Evolutionary conservation across 2,888 invertebrate species (phyloP).

Genomic region (Quadroppia sp.): DNA sequence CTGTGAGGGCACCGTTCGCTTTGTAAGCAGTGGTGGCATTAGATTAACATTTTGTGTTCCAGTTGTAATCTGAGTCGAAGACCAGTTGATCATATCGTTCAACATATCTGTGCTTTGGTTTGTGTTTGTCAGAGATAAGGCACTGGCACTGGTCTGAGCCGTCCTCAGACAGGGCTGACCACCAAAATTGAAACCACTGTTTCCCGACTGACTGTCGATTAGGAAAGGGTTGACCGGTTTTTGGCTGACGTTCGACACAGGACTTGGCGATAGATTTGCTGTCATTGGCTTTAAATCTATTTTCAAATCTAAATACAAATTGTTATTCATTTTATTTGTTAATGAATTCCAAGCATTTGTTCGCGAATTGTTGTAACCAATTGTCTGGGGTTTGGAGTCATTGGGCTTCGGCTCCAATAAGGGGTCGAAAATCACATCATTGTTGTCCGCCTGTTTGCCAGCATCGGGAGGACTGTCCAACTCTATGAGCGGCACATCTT

Average conservation of each 20-base stretch:
- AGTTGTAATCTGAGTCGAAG: slow-evolving; percentile 10
- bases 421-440: slow-evolving; percentile 41
- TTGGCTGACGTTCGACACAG: not conserved
- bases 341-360: slow-evolving; percentile 9
- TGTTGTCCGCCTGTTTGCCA: not conserved
- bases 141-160: not conserved
- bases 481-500: slow-evolving; percentile 38
- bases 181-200: not conserved
- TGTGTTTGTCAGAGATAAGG: not conserved
- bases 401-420: slow-evolving; percentile 31
- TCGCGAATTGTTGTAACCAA: not conserved
- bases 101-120: not conserved
- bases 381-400: not conserved
- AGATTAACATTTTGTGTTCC: slow-evolving; percentile 14
- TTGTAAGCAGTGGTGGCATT: not conserved
- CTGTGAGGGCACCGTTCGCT: not conserved
- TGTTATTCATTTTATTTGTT: not conserved
- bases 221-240: slow-evolving; percentile 20
- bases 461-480: slow-evolving; percentile 42
- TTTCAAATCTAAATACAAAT: not conserved
- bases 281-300: not conserved
- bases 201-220: not conserved
- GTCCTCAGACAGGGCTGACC: not conserved
- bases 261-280: not conserved
- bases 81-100: slow-evolving; percentile 29